Evolutionary conservation across 1,140 invertebrate species (phyloP).

Genomic region (Globodera rostochiensis): DNA sequence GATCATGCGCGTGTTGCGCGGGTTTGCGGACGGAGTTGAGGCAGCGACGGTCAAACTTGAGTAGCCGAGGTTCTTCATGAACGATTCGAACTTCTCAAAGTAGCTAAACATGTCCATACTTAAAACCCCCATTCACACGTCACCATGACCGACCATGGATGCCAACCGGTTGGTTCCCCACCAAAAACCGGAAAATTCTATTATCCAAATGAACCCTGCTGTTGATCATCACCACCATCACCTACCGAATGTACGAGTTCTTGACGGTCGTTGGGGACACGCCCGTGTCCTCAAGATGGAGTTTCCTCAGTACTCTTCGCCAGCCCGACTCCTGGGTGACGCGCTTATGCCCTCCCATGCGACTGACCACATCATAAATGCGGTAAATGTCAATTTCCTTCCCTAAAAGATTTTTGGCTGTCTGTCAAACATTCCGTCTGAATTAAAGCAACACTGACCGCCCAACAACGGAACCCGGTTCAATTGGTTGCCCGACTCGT

Average conservation of each 20-base stretch:
- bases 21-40: constrained; percentile 13
- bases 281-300: constrained; percentile 29
- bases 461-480: constrained; percentile 40
- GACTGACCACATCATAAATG: constrained; percentile 40
- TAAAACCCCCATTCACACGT: no score
- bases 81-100: constrained; percentile 45
- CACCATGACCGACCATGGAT: no score
- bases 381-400: constrained; percentile 45
- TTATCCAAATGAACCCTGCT: background rate
- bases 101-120: constrained; percentile 28
- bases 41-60: constrained; percentile 34
- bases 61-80: constrained; percentile 44
- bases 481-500: constrained; percentile 37
- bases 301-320: constrained; percentile 32
- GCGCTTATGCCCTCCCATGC: constrained; percentile 39
- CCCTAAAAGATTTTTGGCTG: background rate
- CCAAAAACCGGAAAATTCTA: no score
- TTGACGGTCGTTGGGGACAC: constrained; percentile 36
- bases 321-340: constrained; percentile 35
- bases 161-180: no score
- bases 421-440: background rate
- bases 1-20: constrained; percentile 30
- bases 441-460: constrained; percentile 4
- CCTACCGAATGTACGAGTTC: constrained; percentile 34
- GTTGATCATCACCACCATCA: background rate